Evolutionary conservation across 2,888 invertebrate species (phyloP), one percentile per base, ranked within the genome.

Genomic region (Cinara cedri): DNA sequence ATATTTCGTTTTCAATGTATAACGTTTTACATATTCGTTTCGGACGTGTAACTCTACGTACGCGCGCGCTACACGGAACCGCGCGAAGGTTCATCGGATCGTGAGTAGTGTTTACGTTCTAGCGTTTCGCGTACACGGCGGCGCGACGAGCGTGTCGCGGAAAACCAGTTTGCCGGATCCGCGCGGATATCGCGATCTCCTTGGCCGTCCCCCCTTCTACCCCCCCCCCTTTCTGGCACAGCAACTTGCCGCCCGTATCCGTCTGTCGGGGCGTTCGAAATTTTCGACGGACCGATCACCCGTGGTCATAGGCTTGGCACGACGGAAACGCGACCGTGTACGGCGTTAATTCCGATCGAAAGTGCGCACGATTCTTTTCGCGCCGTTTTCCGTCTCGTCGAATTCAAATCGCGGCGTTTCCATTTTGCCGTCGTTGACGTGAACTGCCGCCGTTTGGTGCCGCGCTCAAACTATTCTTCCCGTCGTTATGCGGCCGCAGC

Each of bases 91-190:
- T 4, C 2, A n/a, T n/a, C n/a, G n/a, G 16, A 16, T 51, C 51
- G 51, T 51, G 46, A 13, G 46, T 46, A 4, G 46, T 46, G 11
- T 46, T n/a, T 14, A 55, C 24, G 8, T 24, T 60, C 9, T 46
- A 46, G 21, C 21, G 14, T 21, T 16, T 16, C 16, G 21, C 3
- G 46, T 8, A 8, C 13, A 46, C 57, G 57, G 46, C 1, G 57
- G 24, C 46, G 24, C 44, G 21, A 57, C 57, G 24, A n/a, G 60
- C 46, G n/a, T 71, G 55, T 49, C 13, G 71, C 26, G 34, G 63
- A 34, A 74, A 74, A 74, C 74, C 74, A 63, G 74, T 74, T 63
- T 63, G 51, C 16, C 8, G 13, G 72, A 70, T 54, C 54, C 57
- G 71, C 24, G 57, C 44, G 60, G 60, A 72, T 46, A 60, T 72